Percentiles rank a stretch among this genome's conserved stretches.
Conservation (phyloP, 2,888 invertebrate genomes). For the Odontocerum albicorne region DNA sequence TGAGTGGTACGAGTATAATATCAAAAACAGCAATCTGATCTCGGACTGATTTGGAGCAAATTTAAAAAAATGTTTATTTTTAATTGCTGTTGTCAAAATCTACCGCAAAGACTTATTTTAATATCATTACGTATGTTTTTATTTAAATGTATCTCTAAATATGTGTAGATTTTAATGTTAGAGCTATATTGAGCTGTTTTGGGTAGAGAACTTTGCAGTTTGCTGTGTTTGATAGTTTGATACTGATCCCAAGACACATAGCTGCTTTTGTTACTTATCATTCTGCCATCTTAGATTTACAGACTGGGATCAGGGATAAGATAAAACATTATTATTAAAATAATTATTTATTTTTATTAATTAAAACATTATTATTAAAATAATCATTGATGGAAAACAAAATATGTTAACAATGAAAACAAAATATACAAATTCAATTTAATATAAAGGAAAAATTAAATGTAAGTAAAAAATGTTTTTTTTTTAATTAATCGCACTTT, state of each 20-base stretch:
- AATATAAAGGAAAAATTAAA: background rate
- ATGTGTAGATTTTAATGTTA: background rate
- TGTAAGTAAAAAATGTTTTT: background rate
- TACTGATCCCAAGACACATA: background rate
- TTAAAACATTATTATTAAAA: background rate
- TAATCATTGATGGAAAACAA: background rate
- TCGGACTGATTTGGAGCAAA: too few relatives aligned
- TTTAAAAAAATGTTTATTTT: too few relatives aligned
- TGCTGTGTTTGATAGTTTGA: constrained; percentile 2
- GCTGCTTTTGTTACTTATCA: background rate
- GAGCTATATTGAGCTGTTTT: constrained; percentile 4
- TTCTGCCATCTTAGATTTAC: background rate
- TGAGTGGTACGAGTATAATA: too few relatives aligned
- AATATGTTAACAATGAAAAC: background rate
- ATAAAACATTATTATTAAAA: background rate
- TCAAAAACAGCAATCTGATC: too few relatives aligned
- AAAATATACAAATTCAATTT: background rate
- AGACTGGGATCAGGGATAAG: background rate
- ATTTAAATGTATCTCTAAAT: background rate
- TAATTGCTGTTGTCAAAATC: too few relatives aligned
- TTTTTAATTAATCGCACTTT: too few relatives aligned
- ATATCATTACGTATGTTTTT: too few relatives aligned
- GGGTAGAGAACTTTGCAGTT: background rate
- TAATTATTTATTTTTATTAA: background rate
- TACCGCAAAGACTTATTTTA: too few relatives aligned